phyloP scores from a whole-genome alignment of 2,888 invertebrate species.

The Fragum whitleyi region DNA sequence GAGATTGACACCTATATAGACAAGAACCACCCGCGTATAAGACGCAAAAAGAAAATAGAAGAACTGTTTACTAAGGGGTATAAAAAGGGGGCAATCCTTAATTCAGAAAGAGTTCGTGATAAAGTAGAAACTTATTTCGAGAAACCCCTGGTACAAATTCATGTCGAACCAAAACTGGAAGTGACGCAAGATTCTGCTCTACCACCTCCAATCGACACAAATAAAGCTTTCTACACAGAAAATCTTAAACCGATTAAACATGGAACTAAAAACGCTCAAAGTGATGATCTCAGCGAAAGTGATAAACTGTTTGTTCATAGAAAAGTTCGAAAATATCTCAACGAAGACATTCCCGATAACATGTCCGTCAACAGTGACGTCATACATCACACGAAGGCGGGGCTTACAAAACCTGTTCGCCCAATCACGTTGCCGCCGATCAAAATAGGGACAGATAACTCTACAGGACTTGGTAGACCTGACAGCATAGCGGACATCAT shows the following conservation, averaged over 20 bases:
- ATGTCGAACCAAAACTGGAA: slow-evolving; percentile 10
- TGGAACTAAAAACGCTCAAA: neutral
- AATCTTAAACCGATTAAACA: neutral
- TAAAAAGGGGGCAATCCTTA: slow-evolving; percentile 61
- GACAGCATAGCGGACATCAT: slow-evolving; percentile 56
- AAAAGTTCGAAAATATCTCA: slow-evolving; percentile 56
- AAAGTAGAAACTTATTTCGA: slow-evolving; percentile 62
- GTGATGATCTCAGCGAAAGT: neutral
- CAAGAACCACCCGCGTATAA: slow-evolving; percentile 64
- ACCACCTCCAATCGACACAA: neutral
- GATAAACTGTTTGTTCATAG: slow-evolving; percentile 44
- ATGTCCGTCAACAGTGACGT: slow-evolving; percentile 42
- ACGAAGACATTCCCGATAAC: slow-evolving; percentile 58
- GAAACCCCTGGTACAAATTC: slow-evolving; percentile 51
- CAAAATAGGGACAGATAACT: slow-evolving; percentile 46
- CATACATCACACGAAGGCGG: neutral
- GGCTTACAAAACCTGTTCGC: slow-evolving; percentile 23
- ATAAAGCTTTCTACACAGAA: slow-evolving; percentile 56
- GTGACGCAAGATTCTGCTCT: slow-evolving; percentile 7
- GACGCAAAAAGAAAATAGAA: slow-evolving; percentile 63
- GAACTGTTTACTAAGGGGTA: slow-evolving; percentile 59
- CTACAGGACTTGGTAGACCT: neutral
- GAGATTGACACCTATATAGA: slow-evolving; percentile 65
- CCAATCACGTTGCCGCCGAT: slow-evolving; percentile 61
- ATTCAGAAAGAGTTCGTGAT: slow-evolving; percentile 40